A percentile compares a stretch with the other conserved stretches of the same genome.
These are phyloP conservation scores for Lophius piscatorius DNA, from an alignment of 2,113 vertebrate genomes.

Conservation along the genomic window DNA sequence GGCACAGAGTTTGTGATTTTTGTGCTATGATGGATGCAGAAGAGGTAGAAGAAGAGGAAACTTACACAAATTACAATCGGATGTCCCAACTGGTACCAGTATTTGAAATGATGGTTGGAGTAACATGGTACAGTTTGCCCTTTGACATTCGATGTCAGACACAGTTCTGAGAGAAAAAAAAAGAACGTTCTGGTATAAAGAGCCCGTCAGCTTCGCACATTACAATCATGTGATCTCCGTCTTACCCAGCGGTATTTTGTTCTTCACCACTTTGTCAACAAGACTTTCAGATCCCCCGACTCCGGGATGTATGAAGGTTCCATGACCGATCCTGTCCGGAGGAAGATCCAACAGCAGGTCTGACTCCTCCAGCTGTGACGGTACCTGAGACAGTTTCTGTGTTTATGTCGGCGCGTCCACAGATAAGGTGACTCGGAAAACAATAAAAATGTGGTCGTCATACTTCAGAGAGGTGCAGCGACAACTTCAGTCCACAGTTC, in stretches of 20 bases:
- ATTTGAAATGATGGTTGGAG: constrained; percentile 91
- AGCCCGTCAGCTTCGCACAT: neutral
- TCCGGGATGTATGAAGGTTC: constrained; percentile 88
- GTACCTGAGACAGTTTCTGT: constrained; percentile 81
- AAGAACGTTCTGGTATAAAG: neutral
- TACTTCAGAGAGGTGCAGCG: constrained; percentile 96
- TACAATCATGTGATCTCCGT: neutral
- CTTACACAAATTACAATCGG: constrained; percentile 94
- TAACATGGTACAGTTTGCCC: constrained; percentile 88
- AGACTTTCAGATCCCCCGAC: constrained; percentile 81
- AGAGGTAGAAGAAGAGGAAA: constrained; percentile 8
- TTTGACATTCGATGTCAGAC: constrained; percentile 96
- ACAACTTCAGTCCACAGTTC: constrained; percentile 89
- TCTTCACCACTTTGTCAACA: constrained; percentile 85
- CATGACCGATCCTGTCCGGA: constrained; percentile 92
- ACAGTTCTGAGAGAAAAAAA: constrained; percentile 84
- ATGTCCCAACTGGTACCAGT: constrained; percentile 90
- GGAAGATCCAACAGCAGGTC: constrained; percentile 86
- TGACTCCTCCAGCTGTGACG: constrained; percentile 88
- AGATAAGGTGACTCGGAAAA: neutral
- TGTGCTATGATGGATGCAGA: too few relatives aligned
- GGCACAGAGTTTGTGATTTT: too few relatives aligned
- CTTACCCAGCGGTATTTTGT: constrained; percentile 90
- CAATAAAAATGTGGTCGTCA: neutral
- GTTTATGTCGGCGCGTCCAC: neutral